Percentiles rank a stretch among this genome's conserved stretches.
Conservation (phyloP, 2,888 invertebrate genomes). For the Eupelmus urozonus region DNA sequence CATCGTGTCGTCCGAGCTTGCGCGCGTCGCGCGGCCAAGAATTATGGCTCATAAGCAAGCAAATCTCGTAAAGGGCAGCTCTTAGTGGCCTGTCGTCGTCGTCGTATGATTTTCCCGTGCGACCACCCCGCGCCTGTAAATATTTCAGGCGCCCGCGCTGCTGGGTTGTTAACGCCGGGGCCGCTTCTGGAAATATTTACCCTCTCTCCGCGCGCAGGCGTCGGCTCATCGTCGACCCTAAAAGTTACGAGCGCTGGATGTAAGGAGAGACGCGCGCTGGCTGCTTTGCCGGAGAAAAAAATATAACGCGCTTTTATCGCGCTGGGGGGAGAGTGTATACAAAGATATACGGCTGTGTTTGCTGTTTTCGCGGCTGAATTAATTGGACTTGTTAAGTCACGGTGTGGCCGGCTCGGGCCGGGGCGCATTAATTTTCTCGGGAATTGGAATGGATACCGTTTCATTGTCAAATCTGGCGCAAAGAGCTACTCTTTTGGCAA, state of each 20-base stretch:
- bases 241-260: slow-evolving; percentile 8
- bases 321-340: too few relatives aligned
- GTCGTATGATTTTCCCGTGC: background rate
- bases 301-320: too few relatives aligned
- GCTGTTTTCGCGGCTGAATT: too few relatives aligned
- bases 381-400: too few relatives aligned
- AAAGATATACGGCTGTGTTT: too few relatives aligned
- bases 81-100: slow-evolving; percentile 1
- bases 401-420: too few relatives aligned
- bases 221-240: background rate
- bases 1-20: background rate
- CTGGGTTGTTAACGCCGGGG: background rate
- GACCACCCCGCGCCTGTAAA: slow-evolving; percentile 3
- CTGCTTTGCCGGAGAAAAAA: too few relatives aligned
- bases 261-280: too few relatives aligned
- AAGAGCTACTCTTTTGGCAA: too few relatives aligned
- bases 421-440: too few relatives aligned
- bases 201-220: background rate
- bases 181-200: slow-evolving; percentile 45
- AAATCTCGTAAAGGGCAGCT: slow-evolving; percentile 12
- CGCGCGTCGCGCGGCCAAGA: background rate
- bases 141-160: slow-evolving; percentile 18
- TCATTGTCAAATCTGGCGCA: too few relatives aligned
- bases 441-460: too few relatives aligned
- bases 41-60: slow-evolving; percentile 12